Percentiles rank a stretch among this genome's conserved stretches.
Conservation (phyloP, 2,888 invertebrate species). For the Napeogenes sylphis region DNA sequence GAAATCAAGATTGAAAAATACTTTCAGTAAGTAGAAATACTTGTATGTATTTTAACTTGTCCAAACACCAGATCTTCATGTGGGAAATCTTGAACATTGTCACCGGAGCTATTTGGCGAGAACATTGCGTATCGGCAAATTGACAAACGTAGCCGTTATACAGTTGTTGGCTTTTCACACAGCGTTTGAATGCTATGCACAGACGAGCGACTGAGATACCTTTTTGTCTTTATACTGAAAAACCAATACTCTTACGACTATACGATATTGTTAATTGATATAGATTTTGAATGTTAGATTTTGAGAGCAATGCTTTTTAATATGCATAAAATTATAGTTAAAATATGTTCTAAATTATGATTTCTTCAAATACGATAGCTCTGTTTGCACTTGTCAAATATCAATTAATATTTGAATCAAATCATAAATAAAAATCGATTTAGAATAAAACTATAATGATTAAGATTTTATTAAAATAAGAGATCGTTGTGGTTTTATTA, state of each 20-base stretch:
- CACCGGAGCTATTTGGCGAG: constrained; percentile 46
- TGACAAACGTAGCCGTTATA: constrained; percentile 56
- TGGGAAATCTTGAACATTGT: constrained; percentile 33
- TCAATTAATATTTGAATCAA: neutral
- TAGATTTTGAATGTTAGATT: too few relatives aligned
- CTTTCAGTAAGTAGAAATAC: too few relatives aligned
- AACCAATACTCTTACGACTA: neutral
- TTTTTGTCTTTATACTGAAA: constrained; percentile 10
- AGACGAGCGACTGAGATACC: constrained; percentile 43
- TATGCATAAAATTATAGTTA: too few relatives aligned
- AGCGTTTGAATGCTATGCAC: constrained; percentile 39
- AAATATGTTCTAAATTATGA: neutral
- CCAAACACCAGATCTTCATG: constrained; percentile 2
- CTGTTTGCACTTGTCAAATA: neutral
- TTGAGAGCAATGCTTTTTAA: too few relatives aligned
- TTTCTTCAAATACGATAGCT: neutral
- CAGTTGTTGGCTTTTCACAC: constrained; percentile 69
- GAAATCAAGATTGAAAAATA: too few relatives aligned
- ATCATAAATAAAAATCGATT: constrained; percentile 1
- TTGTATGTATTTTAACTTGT: too few relatives aligned
- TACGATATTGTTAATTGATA: too few relatives aligned
- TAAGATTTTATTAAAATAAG: constrained; percentile 8
- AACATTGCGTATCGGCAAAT: constrained; percentile 64
- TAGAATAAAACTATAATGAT: neutral
- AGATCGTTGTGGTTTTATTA: constrained; percentile 13